Evolutionary conservation across 2,797 vertebrate species (phyloP), one percentile per base, ranked within the genome.

Genomic region (Alauda arvensis): DNA sequence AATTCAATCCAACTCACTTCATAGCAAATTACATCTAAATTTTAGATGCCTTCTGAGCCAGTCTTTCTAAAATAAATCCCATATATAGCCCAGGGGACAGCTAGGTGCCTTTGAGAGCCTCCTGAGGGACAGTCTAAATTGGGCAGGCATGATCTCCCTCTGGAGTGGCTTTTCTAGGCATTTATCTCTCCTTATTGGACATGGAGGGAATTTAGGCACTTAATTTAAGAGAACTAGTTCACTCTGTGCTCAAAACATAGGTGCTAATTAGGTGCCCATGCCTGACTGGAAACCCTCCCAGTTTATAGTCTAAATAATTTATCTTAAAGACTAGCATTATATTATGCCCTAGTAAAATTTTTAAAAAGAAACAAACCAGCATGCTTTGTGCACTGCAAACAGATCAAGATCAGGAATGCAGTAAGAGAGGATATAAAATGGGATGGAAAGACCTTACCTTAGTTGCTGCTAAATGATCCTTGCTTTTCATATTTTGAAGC

Each of bases 141-240:
- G 77, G 57, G 29, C 56, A 91, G 55, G 48, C 24, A 66, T 2
- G 1, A 7, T 75, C 42, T 93, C 89, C 68, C 89, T 82, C 60
- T 39, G 34, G 91, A 91, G 23, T 34, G 77, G 56, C 68, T 93
- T 93, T 93, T 91, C 85, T 63, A 70, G 70, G 83, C 68, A 86
- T 91, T 77, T 89, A 9, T 84, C 63, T 87, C 83, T 93, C 56
- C 74, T 60, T 76, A 2, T 40, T 68, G 53, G 82, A 78, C 34
- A 55, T 34, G 39, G 45, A 82, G 31, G 67, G 71, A 91, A 74
- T 79, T 75, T 39, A 48, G 31, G 49, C 80, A 85, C 85, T 91
- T 83, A 77, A 93, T 67, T 94, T 92, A 77, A 90, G 75, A 82
- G 83, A 95, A 93, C 92, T 95, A 94, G 94, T 94, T 95, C 93